Conservation (phyloP, 2,113 vertebrate genomes). For the Mus pahari region DNA sequence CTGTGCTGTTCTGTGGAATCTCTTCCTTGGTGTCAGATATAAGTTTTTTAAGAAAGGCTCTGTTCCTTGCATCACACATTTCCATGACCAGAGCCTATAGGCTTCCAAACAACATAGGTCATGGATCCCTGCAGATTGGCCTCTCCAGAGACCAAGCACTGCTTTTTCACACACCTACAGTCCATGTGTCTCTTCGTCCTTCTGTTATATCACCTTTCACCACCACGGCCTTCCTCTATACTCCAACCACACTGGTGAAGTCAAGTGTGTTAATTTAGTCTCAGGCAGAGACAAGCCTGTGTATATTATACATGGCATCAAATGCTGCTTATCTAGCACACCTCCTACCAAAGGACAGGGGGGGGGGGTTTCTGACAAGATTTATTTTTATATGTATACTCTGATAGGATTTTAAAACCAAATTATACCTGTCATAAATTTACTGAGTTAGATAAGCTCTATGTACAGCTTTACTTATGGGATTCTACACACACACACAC, state of each 20-base stretch:
- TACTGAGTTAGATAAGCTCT: background rate
- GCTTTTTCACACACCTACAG: background rate
- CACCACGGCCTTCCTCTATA: background rate
- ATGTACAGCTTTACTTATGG: background rate
- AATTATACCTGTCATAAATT: background rate
- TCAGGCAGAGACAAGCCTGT: background rate
- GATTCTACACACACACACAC: background rate
- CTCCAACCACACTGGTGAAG: background rate
- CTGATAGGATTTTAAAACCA: slow-evolving; percentile 11
- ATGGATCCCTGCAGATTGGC: background rate
- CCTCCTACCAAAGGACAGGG: background rate
- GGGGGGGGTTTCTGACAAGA: slow-evolving; percentile 38
- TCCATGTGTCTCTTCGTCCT: background rate
- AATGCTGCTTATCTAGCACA: background rate
- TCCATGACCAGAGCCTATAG: background rate
- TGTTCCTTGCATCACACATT: background rate
- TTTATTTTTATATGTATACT: slow-evolving; percentile 20
- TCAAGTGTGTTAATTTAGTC: background rate
- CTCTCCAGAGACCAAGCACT: slow-evolving; percentile 17
- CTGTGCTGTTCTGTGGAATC: background rate
- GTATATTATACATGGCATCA: background rate
- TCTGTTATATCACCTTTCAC: background rate
- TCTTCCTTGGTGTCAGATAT: background rate
- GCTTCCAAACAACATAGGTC: background rate
- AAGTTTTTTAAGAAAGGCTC: slow-evolving; percentile 27